These are phyloP conservation scores for Hemiprocne comata DNA, from an alignment of 2,113 vertebrate genomes.

Conservation along the genomic window DNA sequence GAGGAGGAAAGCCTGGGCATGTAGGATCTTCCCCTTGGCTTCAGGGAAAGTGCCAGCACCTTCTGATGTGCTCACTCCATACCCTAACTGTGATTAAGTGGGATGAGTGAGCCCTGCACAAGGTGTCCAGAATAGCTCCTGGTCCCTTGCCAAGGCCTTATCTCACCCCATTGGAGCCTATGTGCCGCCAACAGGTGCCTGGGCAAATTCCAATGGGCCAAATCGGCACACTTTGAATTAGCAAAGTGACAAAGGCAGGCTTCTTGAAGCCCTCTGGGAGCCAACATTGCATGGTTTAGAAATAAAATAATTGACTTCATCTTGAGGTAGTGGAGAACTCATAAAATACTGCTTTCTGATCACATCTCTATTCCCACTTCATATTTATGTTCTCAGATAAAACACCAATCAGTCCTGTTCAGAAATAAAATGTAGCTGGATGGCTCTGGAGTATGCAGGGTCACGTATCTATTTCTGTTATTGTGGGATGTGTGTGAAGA, in stretches of 20 bases:
- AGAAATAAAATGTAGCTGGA: not conserved
- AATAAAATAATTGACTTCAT: not conserved
- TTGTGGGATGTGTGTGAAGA: not conserved
- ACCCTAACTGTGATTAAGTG: not conserved
- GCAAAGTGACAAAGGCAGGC: not conserved
- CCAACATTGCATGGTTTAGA: not conserved
- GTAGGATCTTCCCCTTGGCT: not conserved
- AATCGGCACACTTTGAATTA: slow-evolving; percentile 32
- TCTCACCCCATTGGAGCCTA: not conserved
- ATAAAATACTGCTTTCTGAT: not conserved
- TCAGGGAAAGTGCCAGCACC: fast-evolving
- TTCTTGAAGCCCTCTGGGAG: not conserved
- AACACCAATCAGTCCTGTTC: not conserved
- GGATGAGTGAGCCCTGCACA: not conserved
- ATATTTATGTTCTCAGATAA: not conserved
- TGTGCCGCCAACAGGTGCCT: slow-evolving; percentile 30
- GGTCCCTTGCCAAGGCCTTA: slow-evolving; percentile 14
- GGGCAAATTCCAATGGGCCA: not conserved
- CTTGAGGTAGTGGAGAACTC: not conserved
- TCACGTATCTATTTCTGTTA: not conserved
- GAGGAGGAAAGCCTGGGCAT: not conserved
- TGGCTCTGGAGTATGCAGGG: not conserved
- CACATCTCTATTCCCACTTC: not conserved
- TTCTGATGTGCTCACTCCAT: not conserved
- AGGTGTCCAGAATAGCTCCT: slow-evolving; percentile 13